phyloP scores from a whole-genome alignment of 2,888 invertebrate species.

The Nomada fucata region DNA sequence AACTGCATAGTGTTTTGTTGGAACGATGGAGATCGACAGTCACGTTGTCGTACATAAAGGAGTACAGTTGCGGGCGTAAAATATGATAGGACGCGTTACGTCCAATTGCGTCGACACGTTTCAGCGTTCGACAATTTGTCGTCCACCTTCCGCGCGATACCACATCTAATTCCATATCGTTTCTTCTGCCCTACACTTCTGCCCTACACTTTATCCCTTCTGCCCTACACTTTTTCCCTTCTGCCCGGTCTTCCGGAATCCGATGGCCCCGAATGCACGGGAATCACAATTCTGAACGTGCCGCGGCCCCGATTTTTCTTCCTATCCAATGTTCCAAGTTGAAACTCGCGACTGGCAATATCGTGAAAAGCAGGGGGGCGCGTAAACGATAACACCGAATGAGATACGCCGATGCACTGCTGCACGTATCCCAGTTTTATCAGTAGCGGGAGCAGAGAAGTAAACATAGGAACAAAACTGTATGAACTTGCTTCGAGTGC shows the following conservation, averaged over 20 bases:
- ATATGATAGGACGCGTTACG: constrained; percentile 68
- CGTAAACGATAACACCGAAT: background rate
- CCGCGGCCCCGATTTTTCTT: background rate
- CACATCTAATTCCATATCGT: constrained; percentile 7
- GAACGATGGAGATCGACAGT: constrained; percentile 37
- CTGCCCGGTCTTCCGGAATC: no score
- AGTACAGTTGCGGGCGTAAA: constrained; percentile 59
- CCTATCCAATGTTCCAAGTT: background rate
- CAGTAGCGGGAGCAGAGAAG: background rate
- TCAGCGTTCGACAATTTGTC: constrained; percentile 48
- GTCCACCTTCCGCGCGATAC: constrained; percentile 20
- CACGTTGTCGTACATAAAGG: constrained; percentile 45
- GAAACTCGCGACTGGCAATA: background rate
- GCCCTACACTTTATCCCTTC: constrained; percentile 3
- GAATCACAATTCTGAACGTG: background rate
- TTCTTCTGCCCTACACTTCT: constrained; percentile 11
- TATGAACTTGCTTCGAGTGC: background rate
- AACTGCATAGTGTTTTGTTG: constrained; percentile 7
- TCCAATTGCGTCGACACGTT: constrained; percentile 66
- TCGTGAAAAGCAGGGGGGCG: background rate
- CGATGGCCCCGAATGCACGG: no score
- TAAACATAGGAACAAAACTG: constrained; percentile 1
- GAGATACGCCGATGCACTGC: background rate
- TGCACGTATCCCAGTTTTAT: constrained; percentile 6
- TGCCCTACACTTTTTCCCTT: no score